Conservation (phyloP, 2,113 vertebrate species). For the Balaeniceps rex region DNA sequence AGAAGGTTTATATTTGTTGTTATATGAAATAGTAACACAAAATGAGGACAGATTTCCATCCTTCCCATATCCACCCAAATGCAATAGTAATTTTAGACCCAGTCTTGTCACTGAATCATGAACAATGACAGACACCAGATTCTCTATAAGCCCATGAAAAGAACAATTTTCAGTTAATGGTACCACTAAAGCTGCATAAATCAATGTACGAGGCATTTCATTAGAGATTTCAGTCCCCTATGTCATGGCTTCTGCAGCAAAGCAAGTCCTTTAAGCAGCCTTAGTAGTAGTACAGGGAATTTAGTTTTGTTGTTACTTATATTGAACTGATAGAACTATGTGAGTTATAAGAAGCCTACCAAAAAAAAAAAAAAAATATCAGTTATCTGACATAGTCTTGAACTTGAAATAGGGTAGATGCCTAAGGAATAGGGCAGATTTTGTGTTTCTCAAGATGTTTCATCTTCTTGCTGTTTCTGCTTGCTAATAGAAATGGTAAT, state of each 20-base stretch:
- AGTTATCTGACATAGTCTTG: neutral
- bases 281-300: constrained; percentile 24
- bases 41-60: neutral
- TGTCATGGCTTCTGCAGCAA: constrained; percentile 23
- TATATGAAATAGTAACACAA: constrained; percentile 23
- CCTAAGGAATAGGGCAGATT: neutral
- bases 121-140: constrained; percentile 32
- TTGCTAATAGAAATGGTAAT: neutral
- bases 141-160: constrained; percentile 35
- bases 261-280: constrained; percentile 39
- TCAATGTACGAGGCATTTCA: neutral
- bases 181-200: constrained; percentile 53
- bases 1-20: constrained; percentile 23
- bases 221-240: constrained; percentile 33
- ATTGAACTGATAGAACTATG: constrained; percentile 14
- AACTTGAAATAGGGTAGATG: neutral
- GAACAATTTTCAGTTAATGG: constrained; percentile 58
- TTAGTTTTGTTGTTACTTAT: constrained; percentile 50
- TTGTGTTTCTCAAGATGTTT: neutral
- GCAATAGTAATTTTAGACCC: neutral
- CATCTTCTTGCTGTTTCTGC: neutral
- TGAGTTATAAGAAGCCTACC: neutral
- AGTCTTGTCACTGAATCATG: constrained; percentile 7
- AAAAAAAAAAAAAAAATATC: neutral
- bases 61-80: neutral